These are phyloP conservation scores for Egretta garzetta DNA, from an alignment of 2,113 vertebrate species.

Conservation along the genomic window DNA sequence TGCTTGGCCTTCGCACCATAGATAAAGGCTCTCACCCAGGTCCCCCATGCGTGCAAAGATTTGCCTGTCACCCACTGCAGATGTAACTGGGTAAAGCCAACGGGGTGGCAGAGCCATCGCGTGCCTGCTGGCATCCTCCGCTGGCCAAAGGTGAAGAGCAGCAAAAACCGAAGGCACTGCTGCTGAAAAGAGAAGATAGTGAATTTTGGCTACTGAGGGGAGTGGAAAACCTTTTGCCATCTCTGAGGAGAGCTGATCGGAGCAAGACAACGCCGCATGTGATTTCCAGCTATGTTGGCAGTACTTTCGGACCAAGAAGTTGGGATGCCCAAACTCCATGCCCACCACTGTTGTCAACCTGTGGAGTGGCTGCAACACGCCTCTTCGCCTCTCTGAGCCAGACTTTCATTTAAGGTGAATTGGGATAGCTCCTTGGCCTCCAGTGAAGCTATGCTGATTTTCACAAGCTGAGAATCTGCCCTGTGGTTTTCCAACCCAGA, in stretches of 20 bases:
- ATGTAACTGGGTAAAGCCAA: background rate
- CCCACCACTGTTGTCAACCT: background rate
- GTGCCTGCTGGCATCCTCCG: background rate
- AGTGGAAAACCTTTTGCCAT: background rate
- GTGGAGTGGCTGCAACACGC: background rate
- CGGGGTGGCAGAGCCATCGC: background rate
- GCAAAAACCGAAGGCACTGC: background rate
- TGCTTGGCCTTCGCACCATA: background rate
- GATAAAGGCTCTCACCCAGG: background rate
- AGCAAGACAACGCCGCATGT: background rate
- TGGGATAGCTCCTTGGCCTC: background rate
- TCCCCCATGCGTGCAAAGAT: background rate
- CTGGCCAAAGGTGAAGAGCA: background rate
- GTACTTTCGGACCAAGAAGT: background rate
- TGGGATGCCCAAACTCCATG: background rate
- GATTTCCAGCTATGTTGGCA: background rate
- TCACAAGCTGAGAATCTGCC: background rate
- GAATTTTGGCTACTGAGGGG: background rate
- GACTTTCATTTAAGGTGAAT: background rate
- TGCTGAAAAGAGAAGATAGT: background rate
- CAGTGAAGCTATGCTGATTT: background rate
- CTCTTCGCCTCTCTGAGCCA: background rate
- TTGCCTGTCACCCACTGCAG: background rate
- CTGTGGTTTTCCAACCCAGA: background rate
- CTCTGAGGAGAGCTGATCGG: background rate